Base-by-base conservation (phyloP, 2,797 vertebrate genomes). In the Tinamus major region DNA sequence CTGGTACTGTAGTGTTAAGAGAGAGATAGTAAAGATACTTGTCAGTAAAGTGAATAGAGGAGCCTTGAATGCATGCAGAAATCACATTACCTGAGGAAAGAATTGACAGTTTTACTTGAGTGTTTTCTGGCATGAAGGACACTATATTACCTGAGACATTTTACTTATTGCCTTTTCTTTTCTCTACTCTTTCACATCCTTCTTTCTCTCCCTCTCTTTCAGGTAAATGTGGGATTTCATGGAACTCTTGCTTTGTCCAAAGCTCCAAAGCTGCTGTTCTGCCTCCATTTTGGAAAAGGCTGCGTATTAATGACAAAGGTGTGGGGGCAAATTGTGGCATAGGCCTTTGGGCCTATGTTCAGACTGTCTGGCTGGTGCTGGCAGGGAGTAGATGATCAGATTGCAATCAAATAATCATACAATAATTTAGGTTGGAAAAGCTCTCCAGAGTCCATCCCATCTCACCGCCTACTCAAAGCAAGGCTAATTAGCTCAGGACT, bases 11-110 rank as follows among this genome's bases (percentile, higher is more conserved):
- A 53, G 64, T 10, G 33, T 76, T 86, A 87, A 85, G 44, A 61
- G 8, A 75, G 72, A 87, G 84, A 88, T 69, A 84, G 90, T 79
- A 69, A 94, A 89, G 75, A 72, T 61, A 77, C 21, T 85, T 78
- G 53, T 88, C 77, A 83, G 35, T 11, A 83, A 33, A 85, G 64
- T 20, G 90, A 91, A 78, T 7, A 68, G 62, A 85, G 83, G 27
- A 75, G 31, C 27, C 26, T 69, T 65, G 55, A 84, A 37, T 58
- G 37, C 33, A 65, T 42, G 65, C 41, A 90, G 58, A 92, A 87
- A 56, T 46, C 77, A 92, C 49, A 81, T 19, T 17, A 44, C 46
- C 33, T 62, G 37, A 84, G 44, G 83, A 78, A 92, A 84, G 65
- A 91, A 70, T 1, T 51, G n/a, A 56, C 27, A 58, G 69, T 64